Base-by-base conservation (phyloP, 2,888 invertebrate genomes). In the Marronus borbonicus region DNA sequence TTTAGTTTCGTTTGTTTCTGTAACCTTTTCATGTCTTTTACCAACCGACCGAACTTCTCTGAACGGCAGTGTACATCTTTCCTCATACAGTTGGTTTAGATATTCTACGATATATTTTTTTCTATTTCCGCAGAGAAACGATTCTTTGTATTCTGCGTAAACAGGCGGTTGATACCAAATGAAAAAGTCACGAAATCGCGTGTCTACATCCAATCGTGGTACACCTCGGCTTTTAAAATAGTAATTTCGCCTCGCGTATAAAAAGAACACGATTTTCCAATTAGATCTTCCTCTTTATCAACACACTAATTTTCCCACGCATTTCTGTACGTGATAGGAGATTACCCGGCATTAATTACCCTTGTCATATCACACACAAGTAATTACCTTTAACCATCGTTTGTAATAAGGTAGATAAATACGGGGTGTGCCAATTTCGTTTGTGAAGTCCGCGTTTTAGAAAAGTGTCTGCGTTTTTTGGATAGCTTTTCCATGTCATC, bases 151-250 rank as follows among this genome's bases (percentile, higher is more conserved):
- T 39, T 44, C 12, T 44, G 44, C 44, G 44, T 44, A 44, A 58
- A 20, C 17, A 58, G 1, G 20, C 55, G 8, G 24, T 58, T 20
- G 8, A 58, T 58, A n/a, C 24, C 5, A 20, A 58, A 20, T 24
- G 55, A 58, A 58, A 58, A 58, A 58, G 55, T 58, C 55, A 58
- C 55, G 55, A 24, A 58, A 58, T 58, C 55, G 55, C 55, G 55
- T 58, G 55, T 20, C 55, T 58, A 58, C 55, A 20, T 58, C 17
- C 55, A 58, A 58, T 58, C 55, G 55, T 58, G 55, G 55, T 17
- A 20, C 20, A 58, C 20, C 31, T 36, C 55, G 10, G 8, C 55
- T 20, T 20, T 20, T 20, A 58, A 24, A 58, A 58, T 58, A 58
- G 55, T 58, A 58, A 58, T 58, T 58, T 58, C 55, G 17, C 55